Base-by-base conservation (phyloP, 2,888 invertebrate genomes). In the Drosophila nr. perissopoda region DNA sequence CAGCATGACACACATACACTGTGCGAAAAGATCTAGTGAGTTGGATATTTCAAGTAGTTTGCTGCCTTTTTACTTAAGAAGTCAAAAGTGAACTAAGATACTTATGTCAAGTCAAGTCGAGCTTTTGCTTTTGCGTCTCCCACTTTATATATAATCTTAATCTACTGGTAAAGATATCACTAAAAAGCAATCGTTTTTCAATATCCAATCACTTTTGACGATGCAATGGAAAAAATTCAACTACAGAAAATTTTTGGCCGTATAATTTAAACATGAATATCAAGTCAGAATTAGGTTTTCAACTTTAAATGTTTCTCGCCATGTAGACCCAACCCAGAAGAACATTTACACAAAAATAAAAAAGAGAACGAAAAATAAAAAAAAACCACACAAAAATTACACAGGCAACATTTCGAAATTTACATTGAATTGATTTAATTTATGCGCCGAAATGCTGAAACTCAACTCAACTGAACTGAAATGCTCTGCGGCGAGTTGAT, bases 341-440 rank as follows among this genome's bases (percentile, higher is more conserved):
- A 70, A 69, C 70, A 66, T 65, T 53, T 67, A 56, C 60, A 69
- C 42, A 63, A 53, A 66, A 48, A 34, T 13, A 58, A 34, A 51
- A 40, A 60, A 49, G 11, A 40, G 48, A 73, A 68, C 33, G 46
- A 46, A 42, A 63, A 42, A 53, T 52, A 72, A 58, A 42, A 56
- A 54, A 72, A 56, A 75, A 69, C 53, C 75, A 53, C 71, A 82
- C 59, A 83, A 69, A 73, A 70, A 59, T 76, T 79, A 81, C 83
- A 86, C 69, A 83, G 78, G 60, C 63, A 59, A 71, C 57, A 78
- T 85, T 84, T 79, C 69, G 76, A 85, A 87, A 85, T 82, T 75
- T 76, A 88, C 88, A 87, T 84, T 76, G 72, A 81, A 84, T 74
- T 84, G 74, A 71, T 69, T 77, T 75, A 74, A 80, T 76, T 83